Evolutionary conservation across 2,888 invertebrate species (phyloP), one percentile per base, ranked within the genome.

Genomic region (Drosophila pseudotalamancana): DNA sequence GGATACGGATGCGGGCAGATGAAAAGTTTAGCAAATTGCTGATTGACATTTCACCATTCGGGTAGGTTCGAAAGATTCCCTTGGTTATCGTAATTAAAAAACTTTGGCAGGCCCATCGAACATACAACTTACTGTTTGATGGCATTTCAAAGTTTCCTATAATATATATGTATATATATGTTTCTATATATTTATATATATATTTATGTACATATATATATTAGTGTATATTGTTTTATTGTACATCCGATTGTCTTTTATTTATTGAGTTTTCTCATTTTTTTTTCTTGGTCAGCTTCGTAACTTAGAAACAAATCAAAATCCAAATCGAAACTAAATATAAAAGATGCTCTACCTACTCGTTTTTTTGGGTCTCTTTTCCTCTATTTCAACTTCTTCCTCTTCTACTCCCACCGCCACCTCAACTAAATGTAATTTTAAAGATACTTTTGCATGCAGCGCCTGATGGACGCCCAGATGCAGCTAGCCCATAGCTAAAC

Each of bases 381-480:
- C 40, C 35, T 54, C 60, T 29, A 25, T 31, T 51, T 68, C 48
- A 57, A 59, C 54, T 72, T 64, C 84, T 18, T 25, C 43, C 25
- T 29, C 55, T 55, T 64, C 86, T 35, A 21, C 60, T 14, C 9
- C 40, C 35, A 16, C 35, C 35, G 27, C 55, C 75, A 71, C 78
- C 53, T 87, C 83, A 82, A 82, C 88, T 86, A 87, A 82, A 87
- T 86, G 60, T 88, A 72, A 82, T 82, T 87, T 87, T 86, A 86
- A 79, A 86, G 81, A 82, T 82, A 82, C 83, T 86, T 82, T 63
- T 50, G 62, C 62, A 59, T 61, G 39, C 45, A 75, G 59, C 63
- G 77, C 59, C 18, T 42, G 19, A 14, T 14, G 19, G 59, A 62
- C 73, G 73, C 74, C 74, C 74, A 60, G 74, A 74, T 73, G 63